Conservation (phyloP, 2,888 invertebrate genomes). For the Phoenoteleia sp. region DNA sequence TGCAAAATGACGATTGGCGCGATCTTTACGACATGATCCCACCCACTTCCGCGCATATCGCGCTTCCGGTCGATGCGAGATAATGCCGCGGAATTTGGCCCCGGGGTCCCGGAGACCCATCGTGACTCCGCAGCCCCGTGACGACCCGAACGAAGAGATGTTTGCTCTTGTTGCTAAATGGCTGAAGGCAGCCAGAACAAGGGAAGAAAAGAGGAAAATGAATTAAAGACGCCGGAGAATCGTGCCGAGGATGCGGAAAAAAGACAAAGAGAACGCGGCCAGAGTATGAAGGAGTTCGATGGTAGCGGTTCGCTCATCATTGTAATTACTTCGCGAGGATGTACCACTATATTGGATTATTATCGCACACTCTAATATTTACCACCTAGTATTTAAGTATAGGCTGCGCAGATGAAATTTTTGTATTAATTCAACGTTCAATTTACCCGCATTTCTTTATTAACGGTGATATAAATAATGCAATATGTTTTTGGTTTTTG, state of each 20-base stretch:
- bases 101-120: conserved; percentile 79
- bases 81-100: conserved; percentile 80
- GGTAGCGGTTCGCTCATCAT: conserved; percentile 85
- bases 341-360: conserved; percentile 85
- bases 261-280: conserved; percentile 54
- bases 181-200: conserved; percentile 40
- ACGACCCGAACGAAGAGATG: conserved; percentile 82
- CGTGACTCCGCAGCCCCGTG: conserved; percentile 84
- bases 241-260: conserved; percentile 47
- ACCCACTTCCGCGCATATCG: conserved; percentile 75
- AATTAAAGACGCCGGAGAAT: conserved; percentile 46
- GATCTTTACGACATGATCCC: conserved; percentile 47
- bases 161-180: conserved; percentile 84
- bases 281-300: conserved; percentile 78
- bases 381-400: conserved; percentile 84
- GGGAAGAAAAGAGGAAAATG: background rate
- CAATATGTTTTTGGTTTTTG: background rate
- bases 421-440: conserved; percentile 44
- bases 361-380: conserved; percentile 85
- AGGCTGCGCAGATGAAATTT: conserved; percentile 74
- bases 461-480: background rate
- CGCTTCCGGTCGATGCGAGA: conserved; percentile 81
- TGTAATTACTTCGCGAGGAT: conserved; percentile 86
- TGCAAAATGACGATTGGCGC: conserved; percentile 44
- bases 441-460: conserved; percentile 46